Base-by-base conservation (phyloP, 2,113 vertebrate genomes). In the Proteles cristata region DNA sequence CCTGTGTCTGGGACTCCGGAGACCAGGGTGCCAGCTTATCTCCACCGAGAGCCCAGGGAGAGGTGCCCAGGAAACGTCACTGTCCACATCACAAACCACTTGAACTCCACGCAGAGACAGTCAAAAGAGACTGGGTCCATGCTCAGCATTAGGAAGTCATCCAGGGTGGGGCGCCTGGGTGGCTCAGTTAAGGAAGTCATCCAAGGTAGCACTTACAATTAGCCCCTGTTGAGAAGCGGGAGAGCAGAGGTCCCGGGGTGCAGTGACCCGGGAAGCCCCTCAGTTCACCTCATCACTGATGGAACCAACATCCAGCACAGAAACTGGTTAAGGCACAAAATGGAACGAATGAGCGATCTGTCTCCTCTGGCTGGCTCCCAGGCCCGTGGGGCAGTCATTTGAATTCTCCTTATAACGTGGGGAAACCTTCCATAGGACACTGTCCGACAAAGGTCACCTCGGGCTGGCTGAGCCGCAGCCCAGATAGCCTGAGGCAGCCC, bases 241-340 rank as follows among this genome's bases (percentile, higher is more conserved):
- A 58, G 65, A n/a, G 58, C 25, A 1, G n/a, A 53, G 86, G 48
- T 6, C 0, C 58, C 3, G 0, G 23, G 16, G 9, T 25, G 1
- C n/a, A 35, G n/a, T 16, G 50, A 21, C 19, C 6, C 26, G 2
- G 15, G 82, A 43, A 66, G 48, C 43, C 35, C 63, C 53, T 5
- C 15, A 19, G 1, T 53, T 63, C 4, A 3, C 77, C 0, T 0
- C 12, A 1, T 15, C 73, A 23, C 21, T 0, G 7, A 1, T 6
- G n/a, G 11, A 50, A 1, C 26, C 73, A 39, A 58, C 6, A 10
- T 21, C n/a, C n/a, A 12, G 5, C n/a, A 9, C 53, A 12, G 85
- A 48, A 96, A 39, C 39, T 48, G 15, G 26, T 74, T 77, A 76
- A 50, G 63, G 73, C 92, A 35, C 10, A 5, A 31, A 17, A 39